Evolutionary conservation across 2,113 vertebrate genomes (phyloP).

Genomic region (Limnothrissa miodon): DNA sequence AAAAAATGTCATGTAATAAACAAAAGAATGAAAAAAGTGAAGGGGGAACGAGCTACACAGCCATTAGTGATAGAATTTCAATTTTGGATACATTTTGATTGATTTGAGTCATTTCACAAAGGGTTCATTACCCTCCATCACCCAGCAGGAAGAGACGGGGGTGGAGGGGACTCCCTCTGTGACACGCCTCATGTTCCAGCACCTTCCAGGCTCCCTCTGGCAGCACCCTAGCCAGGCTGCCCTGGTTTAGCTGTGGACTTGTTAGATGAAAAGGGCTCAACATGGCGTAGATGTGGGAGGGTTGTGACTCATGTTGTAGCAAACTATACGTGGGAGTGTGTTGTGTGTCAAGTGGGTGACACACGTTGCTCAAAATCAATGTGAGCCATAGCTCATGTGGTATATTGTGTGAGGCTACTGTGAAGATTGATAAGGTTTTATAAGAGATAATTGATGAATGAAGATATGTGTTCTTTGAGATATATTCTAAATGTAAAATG

Average conservation of each 20-base stretch:
- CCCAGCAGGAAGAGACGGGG: background rate
- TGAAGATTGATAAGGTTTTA: background rate
- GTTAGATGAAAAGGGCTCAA: background rate
- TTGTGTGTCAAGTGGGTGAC: conserved; percentile 6
- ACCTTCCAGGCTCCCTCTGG: background rate
- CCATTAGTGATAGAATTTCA: conserved; percentile 34
- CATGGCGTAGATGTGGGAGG: background rate
- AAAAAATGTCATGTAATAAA: conserved; percentile 31
- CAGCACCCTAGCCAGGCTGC: background rate
- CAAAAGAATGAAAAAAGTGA: conserved; percentile 32
- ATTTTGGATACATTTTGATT: conserved; percentile 37
- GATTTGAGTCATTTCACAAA: conserved; percentile 39
- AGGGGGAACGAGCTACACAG: conserved; percentile 9
- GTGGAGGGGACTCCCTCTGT: background rate
- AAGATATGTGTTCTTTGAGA: too few relatives aligned
- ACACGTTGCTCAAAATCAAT: conserved; percentile 6
- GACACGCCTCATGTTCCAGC: background rate
- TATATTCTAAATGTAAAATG: background rate
- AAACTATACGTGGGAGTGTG: background rate
- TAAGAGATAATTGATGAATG: background rate
- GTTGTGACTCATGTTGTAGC: conserved; percentile 5
- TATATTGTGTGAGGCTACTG: background rate
- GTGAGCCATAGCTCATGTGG: conserved; percentile 11
- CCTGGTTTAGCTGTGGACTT: background rate
- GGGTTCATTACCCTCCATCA: conserved; percentile 48